These are phyloP conservation scores for Notamacropus eugenii DNA, from an alignment of 2,797 vertebrate species.

Conservation along the genomic window DNA sequence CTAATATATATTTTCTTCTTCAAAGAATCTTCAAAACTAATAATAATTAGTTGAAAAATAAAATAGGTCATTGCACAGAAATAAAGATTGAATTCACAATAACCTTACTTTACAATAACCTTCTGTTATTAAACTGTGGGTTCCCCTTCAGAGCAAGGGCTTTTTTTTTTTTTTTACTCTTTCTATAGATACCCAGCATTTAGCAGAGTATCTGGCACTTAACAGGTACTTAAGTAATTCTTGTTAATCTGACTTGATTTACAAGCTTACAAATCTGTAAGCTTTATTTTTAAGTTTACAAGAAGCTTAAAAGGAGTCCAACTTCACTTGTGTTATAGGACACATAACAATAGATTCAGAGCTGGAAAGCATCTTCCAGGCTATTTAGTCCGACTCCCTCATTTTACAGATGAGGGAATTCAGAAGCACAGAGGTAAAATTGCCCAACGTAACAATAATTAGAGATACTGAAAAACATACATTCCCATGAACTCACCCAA, in stretches of 20 bases:
- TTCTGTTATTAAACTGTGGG: background rate
- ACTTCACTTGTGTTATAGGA: background rate
- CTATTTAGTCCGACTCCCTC: background rate
- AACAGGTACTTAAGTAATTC: background rate
- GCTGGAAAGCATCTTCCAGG: background rate
- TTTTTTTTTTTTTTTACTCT: background rate
- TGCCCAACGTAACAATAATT: background rate
- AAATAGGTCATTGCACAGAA: background rate
- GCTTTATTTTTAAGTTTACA: background rate
- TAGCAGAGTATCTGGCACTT: background rate
- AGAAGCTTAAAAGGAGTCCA: background rate
- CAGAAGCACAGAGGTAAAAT: background rate
- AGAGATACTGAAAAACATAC: background rate
- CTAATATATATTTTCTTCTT: background rate
- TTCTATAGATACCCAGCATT: background rate
- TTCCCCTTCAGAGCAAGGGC: background rate
- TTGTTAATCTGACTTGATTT: background rate
- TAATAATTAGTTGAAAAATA: background rate
- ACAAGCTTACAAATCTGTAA: background rate
- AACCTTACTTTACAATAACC: background rate
- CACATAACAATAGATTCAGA: background rate
- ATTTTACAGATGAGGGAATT: background rate
- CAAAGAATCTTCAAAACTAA: background rate
- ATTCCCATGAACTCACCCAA: conserved; percentile 87
- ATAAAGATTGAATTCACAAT: background rate